phyloP scores from a whole-genome alignment of 2,888 invertebrate genomes.

The Parnassius orleans region DNA sequence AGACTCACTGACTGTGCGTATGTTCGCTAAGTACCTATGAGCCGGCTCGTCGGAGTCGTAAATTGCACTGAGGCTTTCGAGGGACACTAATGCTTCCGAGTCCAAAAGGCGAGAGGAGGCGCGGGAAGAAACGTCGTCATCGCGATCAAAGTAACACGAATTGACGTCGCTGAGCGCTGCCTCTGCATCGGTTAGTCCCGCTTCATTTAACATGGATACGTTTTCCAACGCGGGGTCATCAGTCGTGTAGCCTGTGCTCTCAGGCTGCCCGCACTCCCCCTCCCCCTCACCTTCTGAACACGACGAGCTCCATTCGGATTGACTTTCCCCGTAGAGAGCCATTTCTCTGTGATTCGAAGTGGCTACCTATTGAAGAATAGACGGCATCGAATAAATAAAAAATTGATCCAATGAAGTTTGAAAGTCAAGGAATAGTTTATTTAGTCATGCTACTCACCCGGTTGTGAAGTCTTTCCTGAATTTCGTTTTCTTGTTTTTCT shows the following conservation, averaged over 20 bases:
- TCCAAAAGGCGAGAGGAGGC: conserved; percentile 91
- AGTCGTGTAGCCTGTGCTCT: conserved; percentile 92
- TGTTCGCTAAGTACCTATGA: conserved; percentile 86
- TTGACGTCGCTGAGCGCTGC: conserved; percentile 93
- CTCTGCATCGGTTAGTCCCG: conserved; percentile 92
- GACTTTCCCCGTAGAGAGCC: conserved; percentile 83
- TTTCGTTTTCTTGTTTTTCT: conserved; percentile 59
- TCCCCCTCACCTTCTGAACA: conserved; percentile 80
- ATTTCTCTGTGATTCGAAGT: conserved; percentile 68
- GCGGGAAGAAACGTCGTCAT: conserved; percentile 90
- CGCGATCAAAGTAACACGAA: conserved; percentile 87
- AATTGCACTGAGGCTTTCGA: conserved; percentile 90
- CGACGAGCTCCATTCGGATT: conserved; percentile 89
- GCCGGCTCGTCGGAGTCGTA: conserved; percentile 87
- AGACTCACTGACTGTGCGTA: conserved; percentile 87
- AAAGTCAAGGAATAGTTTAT: neutral
- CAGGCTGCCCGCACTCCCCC: conserved; percentile 76
- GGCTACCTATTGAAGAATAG: conserved; percentile 49
- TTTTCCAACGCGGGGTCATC: conserved; percentile 93
- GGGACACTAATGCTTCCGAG: conserved; percentile 87
- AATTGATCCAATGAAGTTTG: neutral
- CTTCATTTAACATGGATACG: conserved; percentile 91
- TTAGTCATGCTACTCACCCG: conserved; percentile 48
- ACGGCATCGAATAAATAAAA: neutral
- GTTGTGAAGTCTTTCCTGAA: conserved; percentile 64